These are phyloP conservation scores for Ischnus inquisitorius DNA, from an alignment of 2,888 invertebrate genomes.

Conservation along the genomic window DNA sequence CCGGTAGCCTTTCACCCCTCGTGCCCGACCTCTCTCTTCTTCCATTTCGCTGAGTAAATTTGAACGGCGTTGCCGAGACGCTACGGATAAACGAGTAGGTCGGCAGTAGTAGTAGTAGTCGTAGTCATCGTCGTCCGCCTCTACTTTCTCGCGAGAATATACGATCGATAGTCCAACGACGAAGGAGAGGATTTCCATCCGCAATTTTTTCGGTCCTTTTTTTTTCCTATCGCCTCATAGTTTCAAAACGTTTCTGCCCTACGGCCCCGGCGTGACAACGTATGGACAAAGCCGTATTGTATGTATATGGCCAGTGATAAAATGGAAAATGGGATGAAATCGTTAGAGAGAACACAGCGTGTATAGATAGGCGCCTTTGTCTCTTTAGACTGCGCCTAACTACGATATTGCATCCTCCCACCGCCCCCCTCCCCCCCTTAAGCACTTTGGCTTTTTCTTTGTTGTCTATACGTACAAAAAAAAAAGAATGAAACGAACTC, in stretches of 20 bases:
- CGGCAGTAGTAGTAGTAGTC: conserved; percentile 3
- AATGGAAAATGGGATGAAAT: conserved; percentile 37
- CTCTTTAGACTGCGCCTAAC: conserved; percentile 10
- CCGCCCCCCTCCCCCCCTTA: neutral
- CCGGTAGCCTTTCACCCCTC: conserved; percentile 44
- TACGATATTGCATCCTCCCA: conserved; percentile 40
- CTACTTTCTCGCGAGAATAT: conserved; percentile 14
- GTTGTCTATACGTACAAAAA: no score
- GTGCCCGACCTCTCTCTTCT: conserved; percentile 47
- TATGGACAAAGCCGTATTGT: conserved; percentile 16
- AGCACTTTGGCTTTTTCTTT: neutral
- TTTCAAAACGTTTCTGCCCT: conserved; percentile 35
- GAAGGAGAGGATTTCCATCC: conserved; percentile 29
- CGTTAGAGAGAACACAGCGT: conserved; percentile 5
- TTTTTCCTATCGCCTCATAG: neutral
- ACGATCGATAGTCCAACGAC: conserved; percentile 56
- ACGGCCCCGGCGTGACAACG: neutral
- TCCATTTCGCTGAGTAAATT: conserved; percentile 72
- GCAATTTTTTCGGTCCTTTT: neutral
- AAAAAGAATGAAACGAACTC: no score
- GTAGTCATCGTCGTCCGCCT: conserved; percentile 41
- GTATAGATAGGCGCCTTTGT: conserved; percentile 8
- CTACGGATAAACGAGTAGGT: conserved; percentile 54
- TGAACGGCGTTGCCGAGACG: conserved; percentile 67
- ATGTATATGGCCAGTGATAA: conserved; percentile 25